Conservation (phyloP, 1,140 invertebrate genomes). For the Eriosoma lanigerum region DNA sequence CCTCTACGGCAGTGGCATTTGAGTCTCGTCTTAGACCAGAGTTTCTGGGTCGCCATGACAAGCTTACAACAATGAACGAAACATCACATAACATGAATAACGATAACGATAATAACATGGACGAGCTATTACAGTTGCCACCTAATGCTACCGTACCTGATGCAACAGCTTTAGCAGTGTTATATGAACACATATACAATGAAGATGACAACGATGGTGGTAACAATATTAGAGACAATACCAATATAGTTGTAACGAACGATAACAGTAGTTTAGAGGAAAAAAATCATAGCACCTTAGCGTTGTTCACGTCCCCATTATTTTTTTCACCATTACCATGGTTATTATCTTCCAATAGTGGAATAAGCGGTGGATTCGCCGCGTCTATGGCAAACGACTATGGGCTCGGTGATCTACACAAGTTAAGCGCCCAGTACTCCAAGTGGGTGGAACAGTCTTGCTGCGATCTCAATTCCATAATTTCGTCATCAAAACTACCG, state of each 20-base stretch:
- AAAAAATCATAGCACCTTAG: neutral
- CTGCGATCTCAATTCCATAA: neutral
- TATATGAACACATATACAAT: neutral
- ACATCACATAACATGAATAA: neutral
- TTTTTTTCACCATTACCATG: neutral
- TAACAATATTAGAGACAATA: too few relatives aligned
- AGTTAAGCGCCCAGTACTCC: neutral
- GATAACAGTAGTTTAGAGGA: neutral
- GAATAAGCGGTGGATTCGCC: neutral
- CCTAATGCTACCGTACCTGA: constrained; percentile 21
- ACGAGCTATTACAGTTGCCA: neutral
- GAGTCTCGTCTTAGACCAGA: constrained; percentile 16
- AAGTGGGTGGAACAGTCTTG: neutral
- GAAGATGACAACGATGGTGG: too few relatives aligned
- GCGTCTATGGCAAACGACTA: neutral
- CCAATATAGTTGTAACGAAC: too few relatives aligned
- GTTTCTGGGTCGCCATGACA: neutral
- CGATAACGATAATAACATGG: neutral
- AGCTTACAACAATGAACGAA: neutral
- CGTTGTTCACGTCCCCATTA: neutral
- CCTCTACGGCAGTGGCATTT: neutral
- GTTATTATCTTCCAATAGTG: neutral
- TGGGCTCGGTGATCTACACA: neutral
- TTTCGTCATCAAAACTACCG: neutral
- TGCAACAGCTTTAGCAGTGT: neutral